phyloP scores from a whole-genome alignment of 2,113 vertebrate genomes.

The Cebidichthys violaceus region DNA sequence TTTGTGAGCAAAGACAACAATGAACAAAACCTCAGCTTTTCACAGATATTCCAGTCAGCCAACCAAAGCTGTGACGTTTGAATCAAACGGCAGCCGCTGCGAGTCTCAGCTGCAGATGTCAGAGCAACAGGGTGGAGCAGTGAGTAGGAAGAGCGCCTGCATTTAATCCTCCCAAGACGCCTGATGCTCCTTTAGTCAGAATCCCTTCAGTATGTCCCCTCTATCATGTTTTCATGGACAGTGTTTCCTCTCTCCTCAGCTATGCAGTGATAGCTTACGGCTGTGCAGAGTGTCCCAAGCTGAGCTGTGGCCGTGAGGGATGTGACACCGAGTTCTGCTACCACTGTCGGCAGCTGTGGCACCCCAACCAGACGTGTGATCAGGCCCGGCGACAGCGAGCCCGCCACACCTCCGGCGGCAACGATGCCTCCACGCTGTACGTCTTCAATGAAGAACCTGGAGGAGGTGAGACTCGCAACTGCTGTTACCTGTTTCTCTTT shows the following conservation, averaged over 20 bases:
- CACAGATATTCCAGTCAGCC: constrained; percentile 1
- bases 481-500: background rate
- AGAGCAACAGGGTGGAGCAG: background rate
- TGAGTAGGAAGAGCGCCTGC: background rate
- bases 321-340: constrained; percentile 91
- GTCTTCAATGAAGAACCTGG: constrained; percentile 84
- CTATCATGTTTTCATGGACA: background rate
- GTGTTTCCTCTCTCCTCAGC: constrained; percentile 69
- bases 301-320: constrained; percentile 87
- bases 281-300: constrained; percentile 88
- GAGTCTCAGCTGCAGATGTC: background rate
- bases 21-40: constrained; percentile 21
- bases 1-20: constrained; percentile 14
- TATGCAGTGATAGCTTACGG: constrained; percentile 90
- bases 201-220: background rate
- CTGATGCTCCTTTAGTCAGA: background rate
- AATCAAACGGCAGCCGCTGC: constrained; percentile 2
- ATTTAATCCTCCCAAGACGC: background rate
- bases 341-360: constrained; percentile 92
- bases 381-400: constrained; percentile 84
- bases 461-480: constrained; percentile 70
- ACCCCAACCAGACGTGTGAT: constrained; percentile 87
- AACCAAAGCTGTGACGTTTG: constrained; percentile 8
- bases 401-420: constrained; percentile 78
- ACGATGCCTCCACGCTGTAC: constrained; percentile 78